Conservation (phyloP, 2,888 invertebrate species). For the Coecobrya sp. region DNA sequence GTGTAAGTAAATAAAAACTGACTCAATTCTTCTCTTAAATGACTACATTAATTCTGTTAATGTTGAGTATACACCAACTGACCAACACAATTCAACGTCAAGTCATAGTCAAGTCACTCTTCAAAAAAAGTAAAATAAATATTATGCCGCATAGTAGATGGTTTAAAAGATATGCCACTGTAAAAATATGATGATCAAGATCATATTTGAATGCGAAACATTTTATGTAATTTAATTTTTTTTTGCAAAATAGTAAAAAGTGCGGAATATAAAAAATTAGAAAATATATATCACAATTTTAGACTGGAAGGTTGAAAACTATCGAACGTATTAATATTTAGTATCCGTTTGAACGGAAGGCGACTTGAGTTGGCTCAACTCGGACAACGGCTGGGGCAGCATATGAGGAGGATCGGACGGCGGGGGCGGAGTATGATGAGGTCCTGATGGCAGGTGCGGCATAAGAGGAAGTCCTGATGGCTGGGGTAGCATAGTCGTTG, state of each 20-base stretch:
- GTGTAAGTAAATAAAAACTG: background rate
- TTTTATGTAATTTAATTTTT: too few species aligned
- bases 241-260: too few species aligned
- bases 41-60: constrained; percentile 25
- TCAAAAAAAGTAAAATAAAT: too few species aligned
- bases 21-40: background rate
- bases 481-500: background rate
- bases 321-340: background rate
- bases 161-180: too few species aligned
- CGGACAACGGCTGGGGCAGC: background rate
- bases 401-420: background rate
- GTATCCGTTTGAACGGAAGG: constrained; percentile 27
- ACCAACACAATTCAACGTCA: too few species aligned
- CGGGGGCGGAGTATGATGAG: constrained; percentile 6
- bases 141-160: too few species aligned
- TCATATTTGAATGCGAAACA: background rate
- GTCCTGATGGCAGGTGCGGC: background rate
- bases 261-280: too few species aligned
- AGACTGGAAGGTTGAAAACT: too few species aligned
- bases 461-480: background rate
- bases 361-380: background rate
- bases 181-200: too few species aligned
- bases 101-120: too few species aligned
- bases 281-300: too few species aligned
- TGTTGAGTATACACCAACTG: background rate